A percentile compares a stretch with the other conserved stretches of the same genome.
phyloP scores from a whole-genome alignment of 35 echinoderm and acorn worm species.

The Lytechinus pictus region DNA sequence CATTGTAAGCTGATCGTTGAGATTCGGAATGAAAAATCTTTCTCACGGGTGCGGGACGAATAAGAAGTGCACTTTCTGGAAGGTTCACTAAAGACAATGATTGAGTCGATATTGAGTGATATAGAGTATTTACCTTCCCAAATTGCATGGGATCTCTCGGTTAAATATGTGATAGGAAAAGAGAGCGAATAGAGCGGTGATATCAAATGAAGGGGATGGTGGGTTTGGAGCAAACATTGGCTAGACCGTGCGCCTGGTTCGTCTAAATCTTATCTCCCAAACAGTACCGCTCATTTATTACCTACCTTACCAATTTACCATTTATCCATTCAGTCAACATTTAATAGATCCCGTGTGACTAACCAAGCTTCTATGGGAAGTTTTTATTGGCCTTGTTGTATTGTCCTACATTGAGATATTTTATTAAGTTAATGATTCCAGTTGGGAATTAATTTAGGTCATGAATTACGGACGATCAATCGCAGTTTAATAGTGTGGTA shows the following conservation, averaged over 20 bases:
- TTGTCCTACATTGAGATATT: slow-evolving; percentile 12
- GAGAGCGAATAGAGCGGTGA: background rate
- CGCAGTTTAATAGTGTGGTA: slow-evolving; percentile 1
- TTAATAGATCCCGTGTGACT: slow-evolving; percentile 26
- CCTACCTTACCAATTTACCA: background rate
- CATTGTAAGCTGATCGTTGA: background rate
- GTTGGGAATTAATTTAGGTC: background rate
- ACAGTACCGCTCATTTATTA: slow-evolving; percentile 17
- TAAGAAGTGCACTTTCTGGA: background rate
- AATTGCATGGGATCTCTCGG: slow-evolving; percentile 23
- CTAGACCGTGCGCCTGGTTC: background rate
- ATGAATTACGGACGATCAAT: slow-evolving; percentile 8
- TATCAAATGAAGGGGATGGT: slow-evolving; percentile 8
- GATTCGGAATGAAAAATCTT: background rate
- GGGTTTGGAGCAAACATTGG: slow-evolving; percentile 23
- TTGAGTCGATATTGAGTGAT: slow-evolving; percentile 42
- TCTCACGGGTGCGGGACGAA: background rate
- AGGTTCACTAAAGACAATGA: slow-evolving; percentile 23
- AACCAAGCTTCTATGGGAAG: background rate
- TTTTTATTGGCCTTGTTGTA: background rate
- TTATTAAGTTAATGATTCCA: background rate
- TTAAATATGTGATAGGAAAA: background rate
- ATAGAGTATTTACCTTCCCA: slow-evolving; percentile 38
- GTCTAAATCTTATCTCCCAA: background rate
- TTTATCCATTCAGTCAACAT: slow-evolving; percentile 33